Base-by-base conservation (phyloP, 2,797 vertebrate genomes). In the Enteromius thamalakanensis region DNA sequence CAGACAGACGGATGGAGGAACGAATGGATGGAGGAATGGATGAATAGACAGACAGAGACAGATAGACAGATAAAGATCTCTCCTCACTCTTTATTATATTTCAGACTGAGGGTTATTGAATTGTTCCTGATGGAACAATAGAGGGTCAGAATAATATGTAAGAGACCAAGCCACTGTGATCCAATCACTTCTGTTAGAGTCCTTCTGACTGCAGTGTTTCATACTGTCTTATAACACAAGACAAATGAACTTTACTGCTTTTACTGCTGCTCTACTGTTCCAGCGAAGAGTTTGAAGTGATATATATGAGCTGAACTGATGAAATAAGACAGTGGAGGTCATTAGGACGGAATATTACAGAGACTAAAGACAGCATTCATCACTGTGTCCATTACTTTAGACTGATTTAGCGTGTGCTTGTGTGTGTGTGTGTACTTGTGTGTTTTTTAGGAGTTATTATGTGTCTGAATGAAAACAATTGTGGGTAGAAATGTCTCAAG, bases 371-470 rank as follows among this genome's bases (percentile, higher is more conserved):
- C 29, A 34, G 47, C 7, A 71, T 80, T 64, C 40, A 23, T 80
- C 49, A 32, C 2, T 65, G n/a, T 29, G 26, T 37, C 26, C 23
- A 40, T 78, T 58, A n/a, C 67, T 32, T 81, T 77, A 76, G 45
- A 86, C 37, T 85, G 86, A 60, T 77, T 81, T 76, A 85, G 80
- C 72, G 86, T 84, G 76, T 49, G 42, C 80, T 80, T 81, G 77
- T 71, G 53, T 82, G 42, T 76, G 80, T 75, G 80, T 89, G 88
- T 88, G 55, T 58, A 32, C 32, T 32, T 32, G 32, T 2, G 32
- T 32, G 32, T 32, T 34, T 3, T 34, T 34, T 34, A 29, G 0
- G 23, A 29, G 58, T 2, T 26, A 6, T 14, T 14, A 14, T 62
- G 58, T 62, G 12, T 15, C 12, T 12, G 58, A 62, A 62, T 26